These are phyloP conservation scores for Hippolais icterina DNA, from an alignment of 2,113 vertebrate genomes.

Conservation along the genomic window DNA sequence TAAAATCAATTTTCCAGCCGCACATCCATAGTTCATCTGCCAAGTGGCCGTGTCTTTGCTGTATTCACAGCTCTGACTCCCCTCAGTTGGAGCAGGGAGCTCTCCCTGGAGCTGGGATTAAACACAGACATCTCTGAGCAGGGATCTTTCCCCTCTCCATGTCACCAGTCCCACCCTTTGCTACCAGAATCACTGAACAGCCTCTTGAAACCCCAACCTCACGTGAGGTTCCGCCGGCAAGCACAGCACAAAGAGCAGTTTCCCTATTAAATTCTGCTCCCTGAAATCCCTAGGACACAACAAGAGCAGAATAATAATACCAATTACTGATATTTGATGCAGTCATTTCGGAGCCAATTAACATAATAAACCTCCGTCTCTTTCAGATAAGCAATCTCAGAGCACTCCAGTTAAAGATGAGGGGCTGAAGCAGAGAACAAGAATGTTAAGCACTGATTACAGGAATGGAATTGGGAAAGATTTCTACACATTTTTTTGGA, in stretches of 20 bases:
- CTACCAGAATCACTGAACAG: background rate
- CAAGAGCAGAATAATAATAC: background rate
- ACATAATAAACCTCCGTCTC: background rate
- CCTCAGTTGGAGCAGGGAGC: fast-evolving
- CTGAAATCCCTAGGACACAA: background rate
- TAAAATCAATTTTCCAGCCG: background rate
- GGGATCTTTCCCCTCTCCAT: background rate
- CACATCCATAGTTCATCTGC: background rate
- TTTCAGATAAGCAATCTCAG: background rate
- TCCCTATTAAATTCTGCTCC: background rate
- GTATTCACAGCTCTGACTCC: background rate
- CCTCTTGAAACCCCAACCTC: background rate
- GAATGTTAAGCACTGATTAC: background rate
- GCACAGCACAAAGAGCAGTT: background rate
- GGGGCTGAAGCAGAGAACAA: background rate
- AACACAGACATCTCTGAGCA: background rate
- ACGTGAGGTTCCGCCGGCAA: background rate
- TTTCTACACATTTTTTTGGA: background rate
- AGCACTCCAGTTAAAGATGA: background rate
- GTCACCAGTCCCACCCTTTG: background rate
- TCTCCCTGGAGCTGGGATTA: background rate
- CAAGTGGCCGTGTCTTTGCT: fast-evolving
- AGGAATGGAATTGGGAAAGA: background rate
- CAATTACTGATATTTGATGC: slow-evolving; percentile 24
- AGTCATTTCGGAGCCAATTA: slow-evolving; percentile 42